Evolutionary conservation across 2,797 vertebrate species (phyloP).

Genomic region (Enteromius paludinosus): DNA sequence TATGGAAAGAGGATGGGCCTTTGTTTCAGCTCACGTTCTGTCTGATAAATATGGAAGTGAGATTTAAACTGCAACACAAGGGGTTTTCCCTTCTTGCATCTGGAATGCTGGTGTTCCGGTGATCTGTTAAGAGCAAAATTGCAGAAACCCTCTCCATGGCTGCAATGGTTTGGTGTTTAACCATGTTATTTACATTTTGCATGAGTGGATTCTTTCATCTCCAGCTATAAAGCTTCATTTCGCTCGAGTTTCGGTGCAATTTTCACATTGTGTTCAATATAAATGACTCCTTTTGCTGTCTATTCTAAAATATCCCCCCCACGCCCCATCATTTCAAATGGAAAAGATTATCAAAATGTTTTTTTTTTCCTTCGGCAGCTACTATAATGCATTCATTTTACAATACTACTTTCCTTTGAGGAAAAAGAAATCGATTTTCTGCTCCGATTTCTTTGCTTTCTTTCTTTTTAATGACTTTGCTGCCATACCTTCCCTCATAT

Average conservation of each 20-base stretch:
- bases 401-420: conserved; percentile 38
- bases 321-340: conserved; percentile 10
- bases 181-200: conserved; percentile 54
- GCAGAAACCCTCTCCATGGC: conserved; percentile 43
- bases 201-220: conserved; percentile 51
- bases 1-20: conserved; percentile 32
- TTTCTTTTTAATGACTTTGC: conserved; percentile 41
- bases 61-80: conserved; percentile 24
- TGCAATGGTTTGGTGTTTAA: conserved; percentile 46
- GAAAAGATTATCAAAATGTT: conserved; percentile 32
- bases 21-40: conserved; percentile 26
- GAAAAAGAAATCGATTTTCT: conserved; percentile 15
- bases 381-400: conserved; percentile 37
- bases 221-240: conserved; percentile 38
- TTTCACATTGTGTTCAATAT: conserved; percentile 44
- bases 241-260: neutral
- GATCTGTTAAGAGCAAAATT: conserved; percentile 30
- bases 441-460: conserved; percentile 15
- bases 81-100: conserved; percentile 34
- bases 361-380: conserved; percentile 52
- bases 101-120: conserved; percentile 33
- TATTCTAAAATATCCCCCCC: conserved; percentile 36
- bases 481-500: conserved; percentile 48
- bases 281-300: conserved; percentile 31
- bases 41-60: conserved; percentile 30